Base-by-base conservation (phyloP, 1,140 invertebrate species). In the Micrasema minimum region DNA sequence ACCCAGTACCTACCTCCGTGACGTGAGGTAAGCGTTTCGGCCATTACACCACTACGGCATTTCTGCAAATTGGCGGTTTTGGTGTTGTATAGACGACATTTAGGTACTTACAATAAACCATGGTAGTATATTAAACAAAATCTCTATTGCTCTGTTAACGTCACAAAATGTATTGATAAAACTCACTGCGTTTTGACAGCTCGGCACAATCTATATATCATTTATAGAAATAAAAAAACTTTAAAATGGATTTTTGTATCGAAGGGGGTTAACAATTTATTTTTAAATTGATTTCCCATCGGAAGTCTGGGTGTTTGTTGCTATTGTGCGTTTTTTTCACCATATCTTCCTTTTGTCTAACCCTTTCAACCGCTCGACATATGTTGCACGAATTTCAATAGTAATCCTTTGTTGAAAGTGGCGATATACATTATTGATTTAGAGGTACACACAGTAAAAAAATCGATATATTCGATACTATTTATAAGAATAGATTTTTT, bases 331-430 rank as follows among this genome's bases (percentile, higher is more conserved):
- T 38, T 65, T 69, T 73, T 69, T 74, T 55, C 51, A 38, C 69
- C 61, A 51, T 48, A 23, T 74, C 68, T 41, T 69, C 67, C 68
- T 35, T 48, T 74, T 74, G 72, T 74, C 48, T 74, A 74, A 74
- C 72, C 72, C 72, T 74, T 73, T 74, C 45, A 53, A 45, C 31
- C 38, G 68, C 46, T 18, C 37, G 31, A 68, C 50, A 55, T 45
- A 57, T 55, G 51, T 57, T 55, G 31, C 31, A 22, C 48, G 16
- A 66, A 38, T 51, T 48, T 46, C 62, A 26, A 43, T 65, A 14
- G 62, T 65, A 65, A 62, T 62, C 57, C 22, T 12, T 62, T 62
- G 57, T 62, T 62, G 37, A 7, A 23, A 62, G 57, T 62, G 57
- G 57, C 57, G 45, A 62, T 37, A 43, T 62, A 62, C 23, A 62